Conservation (phyloP, 1,140 invertebrate species). For the Anthonomus grandis region DNA sequence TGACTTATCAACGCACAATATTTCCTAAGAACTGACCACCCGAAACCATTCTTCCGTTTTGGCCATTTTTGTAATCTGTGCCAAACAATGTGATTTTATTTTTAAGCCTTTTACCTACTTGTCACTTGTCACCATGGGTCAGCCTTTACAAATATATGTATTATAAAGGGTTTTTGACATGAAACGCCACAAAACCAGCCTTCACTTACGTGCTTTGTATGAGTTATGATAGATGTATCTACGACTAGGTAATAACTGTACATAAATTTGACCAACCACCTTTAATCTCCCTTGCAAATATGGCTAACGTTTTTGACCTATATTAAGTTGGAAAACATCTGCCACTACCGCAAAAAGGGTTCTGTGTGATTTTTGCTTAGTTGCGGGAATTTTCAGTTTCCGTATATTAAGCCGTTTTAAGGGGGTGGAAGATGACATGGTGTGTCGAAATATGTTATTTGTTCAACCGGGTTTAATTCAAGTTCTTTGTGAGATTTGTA, state of each 20-base stretch:
- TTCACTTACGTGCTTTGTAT: slow-evolving; percentile 31
- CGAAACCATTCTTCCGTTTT: background rate
- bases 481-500: too few species aligned
- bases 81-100: slow-evolving; percentile 14
- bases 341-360: slow-evolving; percentile 31
- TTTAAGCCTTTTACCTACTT: slow-evolving; percentile 31
- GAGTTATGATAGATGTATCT: slow-evolving; percentile 38
- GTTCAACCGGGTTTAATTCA: too few species aligned
- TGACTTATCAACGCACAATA: slow-evolving; percentile 21
- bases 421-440: too few species aligned
- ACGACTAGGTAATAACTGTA: slow-evolving; percentile 35
- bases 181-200: slow-evolving; percentile 36
- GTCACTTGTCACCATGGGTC: slow-evolving; percentile 35
- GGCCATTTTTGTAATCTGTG: slow-evolving; percentile 8
- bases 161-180: slow-evolving; percentile 38
- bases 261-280: slow-evolving; percentile 33
- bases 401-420: too few species aligned
- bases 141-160: slow-evolving; percentile 38
- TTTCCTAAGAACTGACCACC: slow-evolving; percentile 3
- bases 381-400: slow-evolving; percentile 21
- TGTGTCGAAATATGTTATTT: too few species aligned
- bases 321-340: slow-evolving; percentile 32
- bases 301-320: slow-evolving; percentile 36
- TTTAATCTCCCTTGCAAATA: slow-evolving; percentile 37
- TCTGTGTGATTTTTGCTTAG: slow-evolving; percentile 32